Conservation (phyloP, 2,888 invertebrate genomes). For the Andrena chrysosceles region DNA sequence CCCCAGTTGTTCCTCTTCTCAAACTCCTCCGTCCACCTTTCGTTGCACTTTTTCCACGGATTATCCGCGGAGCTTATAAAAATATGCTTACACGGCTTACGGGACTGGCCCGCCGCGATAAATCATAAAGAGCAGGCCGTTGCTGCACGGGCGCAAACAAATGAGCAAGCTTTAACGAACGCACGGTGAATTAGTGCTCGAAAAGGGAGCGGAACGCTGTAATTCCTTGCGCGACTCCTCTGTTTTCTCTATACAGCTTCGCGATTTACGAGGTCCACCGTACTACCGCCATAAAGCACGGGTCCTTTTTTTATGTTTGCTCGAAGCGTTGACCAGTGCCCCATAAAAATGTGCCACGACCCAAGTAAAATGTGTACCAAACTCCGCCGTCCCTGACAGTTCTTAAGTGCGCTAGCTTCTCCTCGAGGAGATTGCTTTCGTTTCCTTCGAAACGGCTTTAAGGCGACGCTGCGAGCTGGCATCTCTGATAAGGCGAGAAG, state of each 20-base stretch:
- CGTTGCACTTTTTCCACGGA: background rate
- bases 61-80: constrained; percentile 1
- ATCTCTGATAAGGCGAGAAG: background rate
- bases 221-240: constrained; percentile 3
- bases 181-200: background rate
- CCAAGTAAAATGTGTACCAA: constrained; percentile 13
- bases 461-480: background rate
- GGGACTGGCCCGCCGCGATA: background rate
- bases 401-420: constrained; percentile 9
- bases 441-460: constrained; percentile 6
- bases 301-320: constrained; percentile 19
- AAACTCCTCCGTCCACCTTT: background rate
- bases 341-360: constrained; percentile 47
- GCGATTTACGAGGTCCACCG: constrained; percentile 50
- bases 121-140: constrained; percentile 7
- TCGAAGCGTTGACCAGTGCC: constrained; percentile 44
- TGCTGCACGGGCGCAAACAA: constrained; percentile 10
- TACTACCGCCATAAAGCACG: constrained; percentile 39
- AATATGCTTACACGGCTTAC: constrained; percentile 14
- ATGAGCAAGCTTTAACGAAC: constrained; percentile 30
- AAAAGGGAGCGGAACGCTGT: constrained; percentile 4
- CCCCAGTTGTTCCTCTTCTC: background rate
- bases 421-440: constrained; percentile 7
- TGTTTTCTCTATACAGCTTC: background rate
- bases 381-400: background rate